A percentile compares a stretch with the other conserved stretches of the same genome.
Conservation (phyloP, 2,113 vertebrate species). For the Typhlomys cinereus region DNA sequence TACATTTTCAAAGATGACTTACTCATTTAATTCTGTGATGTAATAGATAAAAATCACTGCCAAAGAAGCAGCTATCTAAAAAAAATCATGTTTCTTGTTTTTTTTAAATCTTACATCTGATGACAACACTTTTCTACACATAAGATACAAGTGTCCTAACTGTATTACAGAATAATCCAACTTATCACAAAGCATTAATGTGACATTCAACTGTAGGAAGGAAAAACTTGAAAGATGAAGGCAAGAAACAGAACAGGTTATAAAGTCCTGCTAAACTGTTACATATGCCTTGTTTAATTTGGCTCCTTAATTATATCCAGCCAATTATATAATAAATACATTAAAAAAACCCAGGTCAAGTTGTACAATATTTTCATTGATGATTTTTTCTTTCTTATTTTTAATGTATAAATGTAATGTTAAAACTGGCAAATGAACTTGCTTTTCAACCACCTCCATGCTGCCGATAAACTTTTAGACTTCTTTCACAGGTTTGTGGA, state of each 20-base stretch:
- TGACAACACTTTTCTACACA: constrained; percentile 67
- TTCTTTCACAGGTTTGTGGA: no score
- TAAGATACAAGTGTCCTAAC: no score
- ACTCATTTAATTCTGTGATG: constrained; percentile 56
- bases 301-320: constrained; percentile 77
- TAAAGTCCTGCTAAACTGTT: constrained; percentile 70
- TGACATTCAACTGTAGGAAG: constrained; percentile 64
- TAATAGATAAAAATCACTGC: constrained; percentile 65
- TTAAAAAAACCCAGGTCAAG: no score
- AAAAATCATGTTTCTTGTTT: no score
- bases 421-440: constrained; percentile 84
- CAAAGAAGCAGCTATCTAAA: constrained; percentile 74
- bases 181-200: no score
- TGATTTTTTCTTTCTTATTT: constrained; percentile 80
- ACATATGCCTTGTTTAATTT: constrained; percentile 66
- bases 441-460: constrained; percentile 61
- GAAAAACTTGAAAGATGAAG: constrained; percentile 67
- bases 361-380: no score
- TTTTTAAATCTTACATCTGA: constrained; percentile 64
- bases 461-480: constrained; percentile 80
- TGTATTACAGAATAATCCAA: constrained; percentile 55
- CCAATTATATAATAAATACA: constrained; percentile 79
- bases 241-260: constrained; percentile 65
- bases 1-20: constrained; percentile 72
- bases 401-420: constrained; percentile 71